A percentile compares a stretch with the other conserved stretches of the same genome.
Evolutionary conservation across 2,113 vertebrate genomes (phyloP).

Genomic region (Meles meles): DNA sequence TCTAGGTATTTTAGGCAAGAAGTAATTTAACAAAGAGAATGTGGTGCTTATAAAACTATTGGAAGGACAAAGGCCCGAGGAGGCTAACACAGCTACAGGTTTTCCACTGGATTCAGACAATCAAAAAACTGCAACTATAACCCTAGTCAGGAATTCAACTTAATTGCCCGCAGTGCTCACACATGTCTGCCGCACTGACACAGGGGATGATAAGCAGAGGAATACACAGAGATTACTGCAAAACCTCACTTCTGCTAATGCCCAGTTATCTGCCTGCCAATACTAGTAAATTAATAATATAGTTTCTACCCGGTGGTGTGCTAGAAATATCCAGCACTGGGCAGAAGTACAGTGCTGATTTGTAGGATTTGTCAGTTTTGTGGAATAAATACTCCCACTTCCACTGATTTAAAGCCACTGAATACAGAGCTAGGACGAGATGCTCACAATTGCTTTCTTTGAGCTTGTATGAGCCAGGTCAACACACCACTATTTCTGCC

Average conservation of each 20-base stretch:
- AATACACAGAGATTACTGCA: background rate
- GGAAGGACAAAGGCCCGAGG: background rate
- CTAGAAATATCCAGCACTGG: background rate
- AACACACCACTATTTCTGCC: background rate
- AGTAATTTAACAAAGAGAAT: background rate
- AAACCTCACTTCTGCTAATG: background rate
- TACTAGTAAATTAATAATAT: background rate
- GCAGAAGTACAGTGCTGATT: background rate
- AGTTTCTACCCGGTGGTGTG: background rate
- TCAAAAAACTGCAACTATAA: constrained; percentile 2
- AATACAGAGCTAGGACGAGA: background rate
- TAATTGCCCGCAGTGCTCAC: background rate
- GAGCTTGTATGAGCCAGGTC: background rate
- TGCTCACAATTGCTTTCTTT: background rate
- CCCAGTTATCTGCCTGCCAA: background rate
- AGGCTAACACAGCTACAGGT: background rate
- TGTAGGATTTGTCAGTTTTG: background rate
- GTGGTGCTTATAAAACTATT: background rate
- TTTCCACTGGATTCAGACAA: background rate
- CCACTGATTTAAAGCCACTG: background rate
- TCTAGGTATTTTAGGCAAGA: background rate
- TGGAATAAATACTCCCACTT: background rate
- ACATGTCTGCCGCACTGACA: background rate
- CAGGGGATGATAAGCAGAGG: background rate
- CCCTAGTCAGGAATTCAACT: background rate